Percentiles rank a stretch among this genome's conserved stretches.
These are phyloP conservation scores for Symphodus melops DNA, from an alignment of 2,113 vertebrate genomes.

Conservation along the genomic window DNA sequence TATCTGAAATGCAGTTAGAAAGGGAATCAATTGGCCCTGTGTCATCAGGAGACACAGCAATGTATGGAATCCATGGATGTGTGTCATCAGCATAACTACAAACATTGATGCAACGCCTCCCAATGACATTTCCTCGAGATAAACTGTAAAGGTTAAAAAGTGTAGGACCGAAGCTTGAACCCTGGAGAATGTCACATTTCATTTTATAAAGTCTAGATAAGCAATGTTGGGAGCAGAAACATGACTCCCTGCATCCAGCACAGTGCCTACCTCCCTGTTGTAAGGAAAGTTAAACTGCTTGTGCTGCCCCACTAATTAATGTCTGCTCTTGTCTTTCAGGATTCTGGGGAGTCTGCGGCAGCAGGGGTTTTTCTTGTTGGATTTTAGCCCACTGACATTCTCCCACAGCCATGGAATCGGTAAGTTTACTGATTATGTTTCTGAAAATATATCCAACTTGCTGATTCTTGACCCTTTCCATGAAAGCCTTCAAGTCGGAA, in stretches of 20 bases:
- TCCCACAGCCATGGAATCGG: conserved; percentile 94
- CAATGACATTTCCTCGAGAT: too few relatives aligned
- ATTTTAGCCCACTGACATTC: conserved; percentile 86
- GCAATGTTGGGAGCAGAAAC: conserved; percentile 40
- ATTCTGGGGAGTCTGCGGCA: conserved; percentile 73
- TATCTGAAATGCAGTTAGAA: too few relatives aligned
- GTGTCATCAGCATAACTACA: too few relatives aligned
- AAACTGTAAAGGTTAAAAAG: too few relatives aligned
- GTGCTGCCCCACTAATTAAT: conserved; percentile 62
- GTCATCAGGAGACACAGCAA: too few relatives aligned
- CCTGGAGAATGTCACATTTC: too few relatives aligned
- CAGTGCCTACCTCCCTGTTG: background rate
- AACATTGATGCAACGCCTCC: too few relatives aligned
- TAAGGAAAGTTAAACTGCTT: conserved; percentile 59
- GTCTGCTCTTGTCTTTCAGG: conserved; percentile 84
- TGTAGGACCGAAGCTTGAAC: too few relatives aligned
- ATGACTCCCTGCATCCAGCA: conserved; percentile 21
- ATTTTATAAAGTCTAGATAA: too few relatives aligned
- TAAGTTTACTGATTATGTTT: conserved; percentile 80
- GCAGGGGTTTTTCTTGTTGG: conserved; percentile 81
- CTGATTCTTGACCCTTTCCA: background rate
- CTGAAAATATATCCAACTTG: background rate
- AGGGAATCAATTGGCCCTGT: too few relatives aligned
- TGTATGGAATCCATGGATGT: too few relatives aligned
- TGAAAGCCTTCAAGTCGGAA: background rate